These are phyloP conservation scores for Coregonus sp. DNA, from an alignment of 2,797 vertebrate genomes.

Conservation along the genomic window DNA sequence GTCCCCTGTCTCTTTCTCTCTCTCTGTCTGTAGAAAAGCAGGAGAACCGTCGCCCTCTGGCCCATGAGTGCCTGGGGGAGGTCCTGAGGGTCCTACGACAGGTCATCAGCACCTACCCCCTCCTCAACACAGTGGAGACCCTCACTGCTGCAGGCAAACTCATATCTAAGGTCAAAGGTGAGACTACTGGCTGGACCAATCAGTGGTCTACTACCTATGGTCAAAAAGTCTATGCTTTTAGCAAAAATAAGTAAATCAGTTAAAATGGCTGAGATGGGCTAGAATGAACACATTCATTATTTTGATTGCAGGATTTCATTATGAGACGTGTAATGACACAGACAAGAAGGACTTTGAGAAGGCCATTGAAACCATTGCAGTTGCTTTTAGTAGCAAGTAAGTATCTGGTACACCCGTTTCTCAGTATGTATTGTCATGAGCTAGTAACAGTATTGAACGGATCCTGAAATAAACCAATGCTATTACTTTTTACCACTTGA, in stretches of 20 bases:
- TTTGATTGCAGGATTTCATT: slow-evolving; percentile 85
- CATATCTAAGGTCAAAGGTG: slow-evolving; percentile 96
- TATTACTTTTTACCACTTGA: background rate
- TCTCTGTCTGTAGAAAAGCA: slow-evolving; percentile 73
- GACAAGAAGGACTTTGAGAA: slow-evolving; percentile 96
- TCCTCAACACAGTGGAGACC: slow-evolving; percentile 95
- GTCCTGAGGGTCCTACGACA: slow-evolving; percentile 90
- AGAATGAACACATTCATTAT: slow-evolving; percentile 3
- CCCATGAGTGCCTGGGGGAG: slow-evolving; percentile 91
- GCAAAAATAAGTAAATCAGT: background rate
- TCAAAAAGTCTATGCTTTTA: background rate
- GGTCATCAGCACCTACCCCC: slow-evolving; percentile 89
- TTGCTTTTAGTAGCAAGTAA: slow-evolving; percentile 97
- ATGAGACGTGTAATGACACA: slow-evolving; percentile 83
- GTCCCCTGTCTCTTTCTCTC: background rate
- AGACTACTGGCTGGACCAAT: slow-evolving; percentile 19
- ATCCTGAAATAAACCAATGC: background rate
- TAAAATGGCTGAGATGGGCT: background rate
- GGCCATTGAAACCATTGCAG: slow-evolving; percentile 91
- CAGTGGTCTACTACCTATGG: background rate
- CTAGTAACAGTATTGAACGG: background rate
- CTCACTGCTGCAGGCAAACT: slow-evolving; percentile 92
- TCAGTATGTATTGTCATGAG: background rate
- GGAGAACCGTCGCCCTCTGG: slow-evolving; percentile 82
- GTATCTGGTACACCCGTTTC: slow-evolving; percentile 33